Base-by-base conservation (phyloP, 1,140 invertebrate genomes). In the Macrobrachium rosenbergii region DNA sequence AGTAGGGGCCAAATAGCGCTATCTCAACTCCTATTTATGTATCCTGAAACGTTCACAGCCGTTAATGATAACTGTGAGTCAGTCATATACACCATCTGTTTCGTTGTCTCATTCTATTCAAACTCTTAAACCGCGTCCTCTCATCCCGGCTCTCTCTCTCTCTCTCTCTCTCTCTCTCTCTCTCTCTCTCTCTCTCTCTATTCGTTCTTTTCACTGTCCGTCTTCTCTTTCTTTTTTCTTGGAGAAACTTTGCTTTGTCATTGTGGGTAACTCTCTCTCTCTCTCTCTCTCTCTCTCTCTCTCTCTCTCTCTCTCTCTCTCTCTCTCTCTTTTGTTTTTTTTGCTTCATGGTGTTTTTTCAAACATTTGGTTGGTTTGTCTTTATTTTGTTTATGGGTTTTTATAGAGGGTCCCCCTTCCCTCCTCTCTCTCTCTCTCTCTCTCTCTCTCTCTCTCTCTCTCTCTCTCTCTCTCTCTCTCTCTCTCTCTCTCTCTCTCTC, bases 371-470 rank as follows among this genome's bases (percentile, higher is more conserved):
- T n/a, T 73, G 69, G 69, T 14, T 73, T 14, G 21, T n/a, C n/a
- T 23, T 23, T 12, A 7, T n/a, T n/a, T n/a, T 73, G 21, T 37
- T 23, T n/a, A 12, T 73, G 69, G 37, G 14, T 17, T 37, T 52
- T 77, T 52, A 43, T 37, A 37, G 28, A 37, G 28, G 28, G 28
- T 2, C 10, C 21, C 43, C 8, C 64, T 69, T 7, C 8, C 64
- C 8, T 7, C 8, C 64, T 69, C 64, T 67, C 64, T 67, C 64
- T 67, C 64, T 67, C 64, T 67, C 64, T 67, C 64, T 67, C 64
- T 67, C 64, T 67, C 64, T 67, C 64, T 67, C 64, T 67, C 64
- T 67, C 64, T 67, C 64, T 67, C 64, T 67, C 64, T 14, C 14
- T 64, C 14, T 64, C 5, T 64, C 63, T 64, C 14, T 6, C 63